phyloP scores from a whole-genome alignment of 2,797 vertebrate genomes.

The Enteromius paludinosus region DNA sequence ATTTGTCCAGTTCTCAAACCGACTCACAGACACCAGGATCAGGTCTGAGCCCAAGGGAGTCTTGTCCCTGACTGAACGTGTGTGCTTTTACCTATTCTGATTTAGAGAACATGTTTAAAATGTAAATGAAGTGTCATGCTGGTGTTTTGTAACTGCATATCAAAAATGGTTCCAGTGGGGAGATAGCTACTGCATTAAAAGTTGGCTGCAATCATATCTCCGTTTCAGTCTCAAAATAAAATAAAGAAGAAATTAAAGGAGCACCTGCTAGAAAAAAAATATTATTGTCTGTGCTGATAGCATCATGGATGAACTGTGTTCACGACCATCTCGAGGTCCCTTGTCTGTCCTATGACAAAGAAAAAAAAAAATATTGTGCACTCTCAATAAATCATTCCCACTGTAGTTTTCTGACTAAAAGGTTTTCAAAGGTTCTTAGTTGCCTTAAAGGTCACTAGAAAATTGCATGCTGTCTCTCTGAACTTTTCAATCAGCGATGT shows the following conservation, averaged over 20 bases:
- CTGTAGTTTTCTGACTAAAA: background rate
- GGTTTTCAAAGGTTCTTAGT: background rate
- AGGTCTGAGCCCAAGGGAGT: conserved; percentile 52
- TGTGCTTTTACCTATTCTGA: conserved; percentile 14
- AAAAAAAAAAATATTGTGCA: background rate
- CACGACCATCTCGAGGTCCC: no score
- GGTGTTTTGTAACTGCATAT: conserved; percentile 10
- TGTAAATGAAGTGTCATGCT: conserved; percentile 54
- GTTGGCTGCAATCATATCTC: background rate
- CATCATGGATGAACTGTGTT: no score
- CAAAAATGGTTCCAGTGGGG: background rate
- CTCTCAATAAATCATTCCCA: background rate
- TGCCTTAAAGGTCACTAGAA: conserved; percentile 14
- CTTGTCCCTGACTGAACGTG: conserved; percentile 37
- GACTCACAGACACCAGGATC: conserved; percentile 42
- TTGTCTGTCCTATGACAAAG: background rate
- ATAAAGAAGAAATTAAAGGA: background rate
- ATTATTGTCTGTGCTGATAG: no score
- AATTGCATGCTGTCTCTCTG: conserved; percentile 10
- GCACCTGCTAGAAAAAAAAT: background rate
- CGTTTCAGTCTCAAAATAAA: background rate
- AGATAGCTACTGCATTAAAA: background rate
- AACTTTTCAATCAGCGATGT: conserved; percentile 7
- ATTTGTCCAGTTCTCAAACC: conserved; percentile 35
- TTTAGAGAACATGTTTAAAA: conserved; percentile 60